These are phyloP conservation scores for Daubentonia madagascariensis DNA, from an alignment of 2,113 vertebrate genomes.

Conservation along the genomic window DNA sequence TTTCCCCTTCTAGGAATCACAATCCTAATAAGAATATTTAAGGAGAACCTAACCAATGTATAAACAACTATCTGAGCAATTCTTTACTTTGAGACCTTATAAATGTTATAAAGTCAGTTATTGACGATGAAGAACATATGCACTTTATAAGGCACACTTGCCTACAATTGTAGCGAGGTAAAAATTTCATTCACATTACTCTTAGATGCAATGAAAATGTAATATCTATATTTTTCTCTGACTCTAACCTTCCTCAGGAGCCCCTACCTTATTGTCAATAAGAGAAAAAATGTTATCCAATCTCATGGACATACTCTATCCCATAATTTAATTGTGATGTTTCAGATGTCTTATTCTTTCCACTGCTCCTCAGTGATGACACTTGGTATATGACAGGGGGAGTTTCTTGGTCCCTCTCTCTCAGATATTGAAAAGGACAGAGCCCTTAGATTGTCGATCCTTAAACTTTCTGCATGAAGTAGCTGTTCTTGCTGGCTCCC, in stretches of 20 bases:
- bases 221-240: background rate
- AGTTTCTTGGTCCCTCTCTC: fast-evolving
- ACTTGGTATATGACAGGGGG: background rate
- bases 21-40: background rate
- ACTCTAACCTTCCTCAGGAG: background rate
- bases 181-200: background rate
- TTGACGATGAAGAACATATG: background rate
- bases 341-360: background rate
- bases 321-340: background rate
- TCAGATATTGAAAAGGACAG: background rate
- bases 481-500: background rate
- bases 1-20: background rate
- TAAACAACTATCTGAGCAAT: background rate
- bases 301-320: background rate
- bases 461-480: background rate
- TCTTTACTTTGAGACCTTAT: background rate
- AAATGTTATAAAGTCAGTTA: background rate
- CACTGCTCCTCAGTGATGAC: background rate
- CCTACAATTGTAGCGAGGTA: background rate
- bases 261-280: background rate
- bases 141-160: background rate
- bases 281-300: background rate
- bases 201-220: background rate
- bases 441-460: background rate
- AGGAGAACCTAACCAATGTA: background rate